Evolutionary conservation across 1,140 invertebrate species (phyloP).

Genomic region (Diabrotica virgifera): DNA sequence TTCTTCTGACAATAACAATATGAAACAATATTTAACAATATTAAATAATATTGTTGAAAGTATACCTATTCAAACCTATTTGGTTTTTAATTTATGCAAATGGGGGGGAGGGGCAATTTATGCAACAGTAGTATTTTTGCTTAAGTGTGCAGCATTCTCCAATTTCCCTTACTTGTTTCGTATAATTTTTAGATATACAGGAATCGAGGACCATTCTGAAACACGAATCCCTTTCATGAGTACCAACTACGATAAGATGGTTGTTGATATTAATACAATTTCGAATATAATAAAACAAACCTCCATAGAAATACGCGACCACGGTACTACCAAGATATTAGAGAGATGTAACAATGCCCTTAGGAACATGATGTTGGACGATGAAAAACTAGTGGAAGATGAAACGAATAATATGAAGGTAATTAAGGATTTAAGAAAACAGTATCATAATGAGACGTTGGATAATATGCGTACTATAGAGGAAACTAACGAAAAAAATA

Average conservation of each 20-base stretch:
- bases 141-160: no score
- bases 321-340: constrained; percentile 8
- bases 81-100: no score
- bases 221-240: constrained; percentile 17
- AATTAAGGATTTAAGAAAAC: constrained; percentile 20
- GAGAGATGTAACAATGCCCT: constrained; percentile 8
- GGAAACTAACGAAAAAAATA: constrained; percentile 28
- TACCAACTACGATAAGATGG: constrained; percentile 27
- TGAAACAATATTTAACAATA: no score
- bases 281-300: constrained; percentile 17
- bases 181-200: constrained; percentile 23
- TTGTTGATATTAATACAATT: constrained; percentile 25
- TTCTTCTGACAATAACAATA: no score
- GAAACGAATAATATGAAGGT: constrained; percentile 17
- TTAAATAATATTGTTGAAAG: no score
- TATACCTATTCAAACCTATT: no score
- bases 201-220: constrained; percentile 26
- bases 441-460: constrained; percentile 22
- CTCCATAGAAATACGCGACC: constrained; percentile 13
- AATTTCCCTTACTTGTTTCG: not conserved
- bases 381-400: constrained; percentile 22
- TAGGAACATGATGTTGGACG: constrained; percentile 24
- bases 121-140: no score
- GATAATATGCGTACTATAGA: constrained; percentile 29
- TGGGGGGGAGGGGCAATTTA: no score